Conservation (phyloP, 2,888 invertebrate genomes). For the Himalopsyche kuldschensis region DNA sequence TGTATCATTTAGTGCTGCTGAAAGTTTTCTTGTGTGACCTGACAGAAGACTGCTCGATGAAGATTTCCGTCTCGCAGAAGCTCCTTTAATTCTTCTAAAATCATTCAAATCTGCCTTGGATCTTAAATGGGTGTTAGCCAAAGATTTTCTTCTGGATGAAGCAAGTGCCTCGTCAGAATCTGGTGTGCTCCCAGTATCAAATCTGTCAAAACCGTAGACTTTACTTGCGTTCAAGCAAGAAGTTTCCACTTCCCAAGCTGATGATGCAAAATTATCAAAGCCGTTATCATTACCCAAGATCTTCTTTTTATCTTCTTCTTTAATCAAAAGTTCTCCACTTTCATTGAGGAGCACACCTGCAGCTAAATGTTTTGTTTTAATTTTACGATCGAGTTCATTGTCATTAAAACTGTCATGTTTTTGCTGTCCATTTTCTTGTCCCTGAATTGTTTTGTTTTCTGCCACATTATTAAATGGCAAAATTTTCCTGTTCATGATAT, state of each 20-base stretch:
- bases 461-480: neutral
- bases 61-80: slow-evolving; percentile 13
- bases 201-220: neutral
- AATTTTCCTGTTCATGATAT: neutral
- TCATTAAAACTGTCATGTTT: neutral
- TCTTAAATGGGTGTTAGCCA: slow-evolving; percentile 8
- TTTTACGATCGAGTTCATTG: neutral
- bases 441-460: neutral
- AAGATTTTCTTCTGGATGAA: slow-evolving; percentile 15
- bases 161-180: neutral
- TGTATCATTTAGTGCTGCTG: slow-evolving; percentile 7
- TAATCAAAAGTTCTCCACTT: neutral
- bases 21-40: slow-evolving; percentile 26
- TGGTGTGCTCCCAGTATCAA: neutral
- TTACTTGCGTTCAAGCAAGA: neutral
- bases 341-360: neutral
- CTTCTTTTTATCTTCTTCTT: neutral
- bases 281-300: neutral
- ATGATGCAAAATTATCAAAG: neutral
- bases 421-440: neutral
- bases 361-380: no score
- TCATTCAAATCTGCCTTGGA: neutral
- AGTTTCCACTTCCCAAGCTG: neutral
- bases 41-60: slow-evolving; percentile 11
- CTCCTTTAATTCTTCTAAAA: neutral